Evolutionary conservation across 2,113 vertebrate species (phyloP).

Genomic region (Lepus americanus): DNA sequence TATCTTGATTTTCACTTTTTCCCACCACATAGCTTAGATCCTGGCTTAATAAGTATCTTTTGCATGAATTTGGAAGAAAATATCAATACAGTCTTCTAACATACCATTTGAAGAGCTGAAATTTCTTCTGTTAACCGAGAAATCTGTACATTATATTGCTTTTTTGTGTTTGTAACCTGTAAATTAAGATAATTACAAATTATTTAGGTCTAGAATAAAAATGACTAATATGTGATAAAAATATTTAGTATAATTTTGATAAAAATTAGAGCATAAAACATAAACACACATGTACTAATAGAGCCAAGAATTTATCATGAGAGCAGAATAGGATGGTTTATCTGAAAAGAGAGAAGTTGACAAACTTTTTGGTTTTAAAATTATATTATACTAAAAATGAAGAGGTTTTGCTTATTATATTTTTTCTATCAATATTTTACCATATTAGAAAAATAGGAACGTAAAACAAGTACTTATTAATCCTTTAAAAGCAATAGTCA

Average conservation of each 20-base stretch:
- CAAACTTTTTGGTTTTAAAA: not conserved
- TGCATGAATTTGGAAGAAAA: conserved; percentile 61
- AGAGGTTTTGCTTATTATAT: not conserved
- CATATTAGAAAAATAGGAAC: conserved; percentile 46
- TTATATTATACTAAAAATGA: not conserved
- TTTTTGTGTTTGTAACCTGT: conserved; percentile 92
- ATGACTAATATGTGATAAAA: conserved; percentile 22
- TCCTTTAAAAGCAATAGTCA: not conserved
- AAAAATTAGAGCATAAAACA: conserved; percentile 40
- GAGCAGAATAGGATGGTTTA: not conserved
- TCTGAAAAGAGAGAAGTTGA: not conserved
- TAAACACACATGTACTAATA: not conserved
- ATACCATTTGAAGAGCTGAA: conserved; percentile 93
- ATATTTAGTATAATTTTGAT: not conserved
- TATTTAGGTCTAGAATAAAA: conserved; percentile 45
- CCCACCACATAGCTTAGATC: not conserved
- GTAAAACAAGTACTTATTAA: conserved; percentile 47
- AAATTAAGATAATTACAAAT: conserved; percentile 54
- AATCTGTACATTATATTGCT: conserved; percentile 92
- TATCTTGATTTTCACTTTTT: not conserved
- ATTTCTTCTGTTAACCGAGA: conserved; percentile 93
- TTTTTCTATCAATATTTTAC: not conserved
- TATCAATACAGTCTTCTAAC: conserved; percentile 59
- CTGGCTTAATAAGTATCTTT: not conserved
- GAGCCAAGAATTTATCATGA: not conserved